Percentiles rank a stretch among this genome's conserved stretches.
phyloP scores from a whole-genome alignment of 2,113 vertebrate species.

The Callithrix jacchus region DNA sequence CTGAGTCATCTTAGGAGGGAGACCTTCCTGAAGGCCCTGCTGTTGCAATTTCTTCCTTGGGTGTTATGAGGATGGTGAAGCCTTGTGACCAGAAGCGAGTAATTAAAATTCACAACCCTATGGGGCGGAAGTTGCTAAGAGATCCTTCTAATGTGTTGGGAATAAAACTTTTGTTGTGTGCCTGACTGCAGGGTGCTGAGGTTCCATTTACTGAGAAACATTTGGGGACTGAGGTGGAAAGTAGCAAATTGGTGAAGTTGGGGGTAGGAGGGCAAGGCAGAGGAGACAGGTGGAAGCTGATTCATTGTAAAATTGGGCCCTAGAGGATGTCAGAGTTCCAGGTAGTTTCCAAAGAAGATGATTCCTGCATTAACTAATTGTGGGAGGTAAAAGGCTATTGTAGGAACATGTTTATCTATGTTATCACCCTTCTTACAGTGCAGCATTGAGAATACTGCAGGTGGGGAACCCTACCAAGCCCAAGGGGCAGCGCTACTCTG shows the following conservation, averaged over 20 bases:
- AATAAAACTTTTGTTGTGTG: not conserved
- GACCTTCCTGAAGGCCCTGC: not conserved
- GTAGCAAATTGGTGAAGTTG: not conserved
- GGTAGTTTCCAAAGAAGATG: not conserved
- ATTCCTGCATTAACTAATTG: not conserved
- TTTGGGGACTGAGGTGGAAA: not conserved
- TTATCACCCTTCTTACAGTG: not conserved
- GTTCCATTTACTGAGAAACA: not conserved
- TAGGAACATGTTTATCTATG: not conserved
- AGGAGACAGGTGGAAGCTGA: not conserved
- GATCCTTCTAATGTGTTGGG: not conserved
- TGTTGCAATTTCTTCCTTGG: not conserved
- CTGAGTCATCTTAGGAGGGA: not conserved
- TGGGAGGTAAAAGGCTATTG: not conserved
- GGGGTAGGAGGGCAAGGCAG: fast-evolving
- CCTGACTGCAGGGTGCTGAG: not conserved
- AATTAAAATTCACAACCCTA: not conserved
- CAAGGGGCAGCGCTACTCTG: not conserved
- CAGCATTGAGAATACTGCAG: not conserved
- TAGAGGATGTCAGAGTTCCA: not conserved
- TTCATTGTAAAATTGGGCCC: not conserved
- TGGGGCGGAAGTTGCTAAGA: not conserved
- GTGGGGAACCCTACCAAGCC: not conserved
- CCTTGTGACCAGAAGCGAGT: not conserved
- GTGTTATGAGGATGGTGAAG: not conserved